A percentile compares a stretch with the other conserved stretches of the same genome.
phyloP scores from a whole-genome alignment of 2,113 vertebrate species.

The Chamaetylas fuelleborni region DNA sequence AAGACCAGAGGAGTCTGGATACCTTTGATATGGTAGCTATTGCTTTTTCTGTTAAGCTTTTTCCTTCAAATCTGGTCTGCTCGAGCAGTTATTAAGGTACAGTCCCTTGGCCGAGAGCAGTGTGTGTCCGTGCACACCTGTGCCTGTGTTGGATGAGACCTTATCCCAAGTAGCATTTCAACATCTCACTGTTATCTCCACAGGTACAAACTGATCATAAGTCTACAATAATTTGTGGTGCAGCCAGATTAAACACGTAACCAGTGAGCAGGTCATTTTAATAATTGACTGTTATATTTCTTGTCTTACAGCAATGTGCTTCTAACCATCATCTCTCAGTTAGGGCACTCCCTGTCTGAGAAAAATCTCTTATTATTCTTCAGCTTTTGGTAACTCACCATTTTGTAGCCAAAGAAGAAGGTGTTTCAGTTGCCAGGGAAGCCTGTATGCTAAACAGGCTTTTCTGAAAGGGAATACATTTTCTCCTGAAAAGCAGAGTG shows the following conservation, averaged over 20 bases:
- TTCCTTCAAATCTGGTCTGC: not conserved
- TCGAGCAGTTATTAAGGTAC: not conserved
- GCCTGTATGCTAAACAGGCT: not conserved
- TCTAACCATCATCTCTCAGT: not conserved
- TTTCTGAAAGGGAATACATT: not conserved
- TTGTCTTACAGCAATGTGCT: not conserved
- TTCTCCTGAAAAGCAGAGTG: not conserved
- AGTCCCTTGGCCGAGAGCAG: not conserved
- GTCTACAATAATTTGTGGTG: not conserved
- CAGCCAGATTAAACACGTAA: not conserved
- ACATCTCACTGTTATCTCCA: accelerated
- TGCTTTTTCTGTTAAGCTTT: not conserved
- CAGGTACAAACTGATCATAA: not conserved
- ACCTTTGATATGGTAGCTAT: not conserved
- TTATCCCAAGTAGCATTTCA: not conserved
- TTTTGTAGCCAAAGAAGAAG: not conserved
- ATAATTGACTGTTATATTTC: not conserved
- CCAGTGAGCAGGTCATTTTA: not conserved
- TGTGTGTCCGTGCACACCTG: not conserved
- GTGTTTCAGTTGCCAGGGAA: not conserved
- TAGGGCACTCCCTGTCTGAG: not conserved
- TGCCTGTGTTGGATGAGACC: not conserved
- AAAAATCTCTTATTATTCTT: not conserved
- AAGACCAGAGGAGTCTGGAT: not conserved
- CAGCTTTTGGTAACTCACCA: not conserved